A percentile compares a stretch with the other conserved stretches of the same genome.
phyloP scores from a whole-genome alignment of 2,888 invertebrate genomes.

The Teleogryllus oceanicus region DNA sequence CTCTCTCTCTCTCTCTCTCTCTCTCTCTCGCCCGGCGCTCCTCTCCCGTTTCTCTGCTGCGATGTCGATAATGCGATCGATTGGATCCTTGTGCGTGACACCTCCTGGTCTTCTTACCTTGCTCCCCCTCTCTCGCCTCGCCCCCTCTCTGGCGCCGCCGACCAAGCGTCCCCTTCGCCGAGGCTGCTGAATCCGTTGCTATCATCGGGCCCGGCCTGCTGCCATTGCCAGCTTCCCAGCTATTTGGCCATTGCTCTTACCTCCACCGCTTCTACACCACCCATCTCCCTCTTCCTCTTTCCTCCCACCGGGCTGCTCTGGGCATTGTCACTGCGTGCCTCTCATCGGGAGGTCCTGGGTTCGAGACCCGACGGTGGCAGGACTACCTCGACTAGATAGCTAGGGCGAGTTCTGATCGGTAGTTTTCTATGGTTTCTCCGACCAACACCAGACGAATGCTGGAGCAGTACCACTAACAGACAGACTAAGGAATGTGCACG shows the following conservation, averaged over 20 bases:
- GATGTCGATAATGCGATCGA: constrained; percentile 40
- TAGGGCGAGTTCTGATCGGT: too few species aligned
- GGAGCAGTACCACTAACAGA: too few species aligned
- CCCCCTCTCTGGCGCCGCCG: not conserved
- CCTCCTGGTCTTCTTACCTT: constrained; percentile 38
- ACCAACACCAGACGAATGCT: too few species aligned
- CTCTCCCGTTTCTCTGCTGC: constrained; percentile 6
- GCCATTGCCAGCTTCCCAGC: not conserved
- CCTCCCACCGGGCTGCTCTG: too few species aligned
- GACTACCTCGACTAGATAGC: too few species aligned
- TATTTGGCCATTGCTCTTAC: constrained; percentile 19
- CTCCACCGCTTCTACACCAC: not conserved
- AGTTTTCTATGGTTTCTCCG: too few species aligned
- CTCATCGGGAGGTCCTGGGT: too few species aligned
- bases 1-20: not conserved
- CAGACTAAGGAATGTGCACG: accelerated
- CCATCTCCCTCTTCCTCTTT: too few species aligned
- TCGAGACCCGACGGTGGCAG: too few species aligned
- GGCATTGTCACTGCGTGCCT: too few species aligned
- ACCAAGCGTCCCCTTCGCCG: not conserved
- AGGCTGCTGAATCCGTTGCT: too few species aligned
- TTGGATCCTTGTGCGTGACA: constrained; percentile 44
- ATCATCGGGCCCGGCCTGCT: too few species aligned
- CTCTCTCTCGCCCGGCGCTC: not conserved
- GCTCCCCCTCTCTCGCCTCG: constrained; percentile 23